phyloP scores from a whole-genome alignment of 2,113 vertebrate genomes.

The Otocyon megalotis region DNA sequence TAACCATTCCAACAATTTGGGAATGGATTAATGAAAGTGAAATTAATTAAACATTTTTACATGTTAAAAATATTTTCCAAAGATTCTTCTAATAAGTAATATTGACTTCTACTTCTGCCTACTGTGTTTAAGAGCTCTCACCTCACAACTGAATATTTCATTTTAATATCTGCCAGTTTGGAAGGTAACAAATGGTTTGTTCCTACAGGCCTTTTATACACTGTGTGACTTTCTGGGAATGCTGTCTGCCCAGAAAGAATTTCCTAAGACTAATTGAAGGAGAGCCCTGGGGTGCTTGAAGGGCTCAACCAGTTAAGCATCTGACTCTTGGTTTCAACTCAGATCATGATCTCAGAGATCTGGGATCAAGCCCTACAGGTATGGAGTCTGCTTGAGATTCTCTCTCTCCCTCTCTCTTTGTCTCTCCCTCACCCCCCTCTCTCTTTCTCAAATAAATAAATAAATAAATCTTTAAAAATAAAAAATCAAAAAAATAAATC shows the following conservation, averaged over 20 bases:
- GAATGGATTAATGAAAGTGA: not conserved
- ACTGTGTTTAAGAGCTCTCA: not conserved
- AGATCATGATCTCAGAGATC: not conserved
- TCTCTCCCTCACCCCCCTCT: not conserved
- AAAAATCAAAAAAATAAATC: not conserved
- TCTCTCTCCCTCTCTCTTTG: not conserved
- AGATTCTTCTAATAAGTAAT: not conserved
- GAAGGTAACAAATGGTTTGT: not conserved
- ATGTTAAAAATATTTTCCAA: not conserved
- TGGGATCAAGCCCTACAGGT: not conserved
- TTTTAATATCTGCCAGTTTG: not conserved
- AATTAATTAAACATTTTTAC: not conserved
- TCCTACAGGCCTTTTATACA: not conserved
- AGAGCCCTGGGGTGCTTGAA: not conserved
- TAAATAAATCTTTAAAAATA: not conserved
- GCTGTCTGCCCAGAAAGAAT: not conserved
- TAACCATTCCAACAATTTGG: not conserved
- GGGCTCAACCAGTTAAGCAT: not conserved
- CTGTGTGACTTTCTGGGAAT: not conserved
- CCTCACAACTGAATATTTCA: not conserved
- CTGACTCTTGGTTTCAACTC: not conserved
- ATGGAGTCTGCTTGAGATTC: not conserved
- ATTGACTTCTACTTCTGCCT: not conserved
- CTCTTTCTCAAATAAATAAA: not conserved
- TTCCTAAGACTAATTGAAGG: not conserved